phyloP scores from a whole-genome alignment of 2,888 invertebrate species.

The Protodeltote pygarga region DNA sequence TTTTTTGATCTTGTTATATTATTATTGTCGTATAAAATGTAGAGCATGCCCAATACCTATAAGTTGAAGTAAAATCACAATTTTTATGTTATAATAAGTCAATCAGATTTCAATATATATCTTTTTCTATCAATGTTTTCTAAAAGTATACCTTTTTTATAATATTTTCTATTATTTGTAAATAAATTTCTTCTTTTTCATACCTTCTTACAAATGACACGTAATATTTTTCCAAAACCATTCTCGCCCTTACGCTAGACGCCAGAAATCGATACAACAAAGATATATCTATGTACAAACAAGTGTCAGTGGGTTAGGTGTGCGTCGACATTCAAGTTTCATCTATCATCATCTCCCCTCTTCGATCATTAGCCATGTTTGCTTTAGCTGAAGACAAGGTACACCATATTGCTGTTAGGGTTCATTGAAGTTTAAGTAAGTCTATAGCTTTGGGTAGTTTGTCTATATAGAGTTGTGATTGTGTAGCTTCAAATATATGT shows the following conservation, averaged over 20 bases:
- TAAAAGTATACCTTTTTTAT: too few species aligned
- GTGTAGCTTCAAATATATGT: not conserved
- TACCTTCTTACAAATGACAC: too few species aligned
- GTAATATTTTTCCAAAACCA: too few species aligned
- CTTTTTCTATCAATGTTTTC: too few species aligned
- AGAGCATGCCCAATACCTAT: too few species aligned
- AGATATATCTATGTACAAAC: constrained; percentile 55
- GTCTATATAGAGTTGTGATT: constrained; percentile 5
- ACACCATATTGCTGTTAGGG: constrained; percentile 83
- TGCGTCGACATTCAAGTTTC: constrained; percentile 81
- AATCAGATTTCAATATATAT: too few species aligned
- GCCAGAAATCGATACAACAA: constrained; percentile 31
- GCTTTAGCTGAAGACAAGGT: constrained; percentile 73
- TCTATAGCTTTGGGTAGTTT: constrained; percentile 15
- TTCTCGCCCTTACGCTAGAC: not conserved
- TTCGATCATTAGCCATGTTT: constrained; percentile 84
- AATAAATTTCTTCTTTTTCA: too few species aligned
- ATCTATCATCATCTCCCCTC: constrained; percentile 82
- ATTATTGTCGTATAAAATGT: too few species aligned
- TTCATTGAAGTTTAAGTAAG: constrained; percentile 60
- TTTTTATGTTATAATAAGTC: too few species aligned
- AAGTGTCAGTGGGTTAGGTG: constrained; percentile 60
- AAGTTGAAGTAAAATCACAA: too few species aligned
- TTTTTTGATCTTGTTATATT: too few species aligned
- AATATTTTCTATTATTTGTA: too few species aligned